phyloP scores from a whole-genome alignment of 2,113 vertebrate species.

The Tragelaphus imberbis region DNA sequence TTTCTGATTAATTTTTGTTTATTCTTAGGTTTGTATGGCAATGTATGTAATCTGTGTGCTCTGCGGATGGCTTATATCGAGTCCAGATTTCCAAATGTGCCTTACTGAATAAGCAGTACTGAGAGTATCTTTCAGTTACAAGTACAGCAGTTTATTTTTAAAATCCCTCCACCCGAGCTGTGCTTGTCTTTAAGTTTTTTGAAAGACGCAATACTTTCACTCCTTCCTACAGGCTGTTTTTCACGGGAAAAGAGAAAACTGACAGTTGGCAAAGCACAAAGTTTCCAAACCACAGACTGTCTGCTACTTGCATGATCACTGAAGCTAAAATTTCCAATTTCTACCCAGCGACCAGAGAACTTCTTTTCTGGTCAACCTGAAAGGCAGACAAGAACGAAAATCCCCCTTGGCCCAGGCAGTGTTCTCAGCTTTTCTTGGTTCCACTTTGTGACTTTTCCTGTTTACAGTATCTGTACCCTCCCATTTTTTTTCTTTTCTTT shows the following conservation, averaged over 20 bases:
- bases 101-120: not conserved
- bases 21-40: not conserved
- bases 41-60: not conserved
- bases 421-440: not conserved
- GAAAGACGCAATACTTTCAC: slow-evolving; percentile 7
- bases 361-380: not conserved
- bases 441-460: slow-evolving; percentile 67
- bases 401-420: not conserved
- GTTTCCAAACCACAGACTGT: slow-evolving; percentile 61
- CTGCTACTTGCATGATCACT: slow-evolving; percentile 42
- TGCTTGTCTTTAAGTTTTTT: not conserved
- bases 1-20: not conserved
- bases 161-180: not conserved
- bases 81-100: not conserved
- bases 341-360: not conserved
- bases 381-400: not conserved
- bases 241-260: slow-evolving; percentile 21
- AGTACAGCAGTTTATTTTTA: not conserved
- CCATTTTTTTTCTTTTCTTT: slow-evolving; percentile 49
- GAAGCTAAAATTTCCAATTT: slow-evolving; percentile 40
- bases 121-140: not conserved
- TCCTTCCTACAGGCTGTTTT: slow-evolving; percentile 44
- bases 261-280: slow-evolving; percentile 43
- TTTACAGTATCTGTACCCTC: slow-evolving; percentile 60
- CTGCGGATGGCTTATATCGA: not conserved